Evolutionary conservation across 1,140 invertebrate genomes (phyloP).

Genomic region (Conopomorpha cramerella): DNA sequence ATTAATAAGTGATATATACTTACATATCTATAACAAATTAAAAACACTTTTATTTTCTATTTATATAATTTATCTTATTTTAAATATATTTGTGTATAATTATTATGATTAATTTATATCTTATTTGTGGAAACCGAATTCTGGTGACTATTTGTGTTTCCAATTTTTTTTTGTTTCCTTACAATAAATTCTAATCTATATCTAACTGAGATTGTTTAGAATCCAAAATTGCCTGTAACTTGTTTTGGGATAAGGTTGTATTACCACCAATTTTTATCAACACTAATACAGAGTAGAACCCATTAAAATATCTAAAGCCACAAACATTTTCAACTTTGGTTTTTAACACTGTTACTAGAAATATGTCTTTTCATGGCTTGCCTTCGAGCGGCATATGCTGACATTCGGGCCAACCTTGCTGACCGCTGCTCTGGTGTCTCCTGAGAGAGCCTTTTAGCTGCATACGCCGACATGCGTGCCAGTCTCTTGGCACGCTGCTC

Average conservation of each 20-base stretch:
- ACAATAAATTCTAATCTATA: no score
- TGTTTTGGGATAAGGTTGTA: no score
- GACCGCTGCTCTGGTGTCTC: slow-evolving; percentile 59
- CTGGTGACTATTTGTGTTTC: no score
- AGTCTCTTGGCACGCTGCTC: slow-evolving; percentile 56
- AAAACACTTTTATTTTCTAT: background rate
- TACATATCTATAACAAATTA: no score
- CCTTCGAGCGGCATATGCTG: slow-evolving; percentile 45
- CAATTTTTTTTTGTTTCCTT: no score
- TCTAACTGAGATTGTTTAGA: no score
- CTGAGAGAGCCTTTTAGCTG: slow-evolving; percentile 46
- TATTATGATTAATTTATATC: no score
- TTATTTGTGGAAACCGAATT: no score
- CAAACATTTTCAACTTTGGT: slow-evolving; percentile 4
- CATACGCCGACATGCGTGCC: slow-evolving; percentile 59
- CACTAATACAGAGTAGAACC: no score
- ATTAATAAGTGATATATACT: no score
- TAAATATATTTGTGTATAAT: background rate
- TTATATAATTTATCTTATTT: background rate
- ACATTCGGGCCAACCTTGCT: slow-evolving; percentile 56
- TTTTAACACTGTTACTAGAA: slow-evolving; percentile 1
- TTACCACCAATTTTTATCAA: no score
- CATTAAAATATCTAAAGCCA: background rate
- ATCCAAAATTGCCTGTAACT: no score
- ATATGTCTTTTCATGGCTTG: slow-evolving; percentile 29